Conservation (phyloP, 2,888 invertebrate species). For the Eurytoma adleriae region DNA sequence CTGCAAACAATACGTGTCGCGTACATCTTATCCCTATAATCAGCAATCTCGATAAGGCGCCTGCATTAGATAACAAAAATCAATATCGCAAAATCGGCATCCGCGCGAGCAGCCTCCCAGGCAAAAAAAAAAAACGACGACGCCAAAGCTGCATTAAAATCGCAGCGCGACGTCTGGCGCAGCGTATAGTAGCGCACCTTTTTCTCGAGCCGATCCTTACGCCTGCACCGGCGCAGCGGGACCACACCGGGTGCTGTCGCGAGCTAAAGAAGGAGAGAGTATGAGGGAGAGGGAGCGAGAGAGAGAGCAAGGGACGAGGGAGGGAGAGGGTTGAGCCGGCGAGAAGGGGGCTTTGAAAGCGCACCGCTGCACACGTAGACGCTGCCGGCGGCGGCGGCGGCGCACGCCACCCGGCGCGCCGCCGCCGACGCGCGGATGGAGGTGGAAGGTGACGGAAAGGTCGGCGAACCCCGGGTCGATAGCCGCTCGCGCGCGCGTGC, state of each 20-base stretch:
- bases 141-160: neutral
- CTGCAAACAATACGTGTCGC: too few relatives aligned
- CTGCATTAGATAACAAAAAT: too few relatives aligned
- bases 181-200: neutral
- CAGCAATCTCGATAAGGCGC: too few relatives aligned
- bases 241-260: neutral
- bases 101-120: too few relatives aligned
- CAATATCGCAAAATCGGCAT: too few relatives aligned
- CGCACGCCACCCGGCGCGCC: neutral
- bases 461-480: conserved; percentile 72
- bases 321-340: conserved; percentile 41
- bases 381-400: neutral
- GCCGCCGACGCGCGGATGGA: conserved; percentile 12
- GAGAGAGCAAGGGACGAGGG: conserved; percentile 1
- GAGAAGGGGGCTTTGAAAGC: conserved; percentile 39
- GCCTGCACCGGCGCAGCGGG: neutral
- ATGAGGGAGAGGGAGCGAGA: conserved; percentile 7
- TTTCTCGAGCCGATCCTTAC: neutral
- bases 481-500: conserved; percentile 63
- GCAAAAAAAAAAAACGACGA: neutral
- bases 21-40: too few relatives aligned
- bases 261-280: neutral
- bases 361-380: neutral
- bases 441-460: conserved; percentile 49
- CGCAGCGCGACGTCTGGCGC: neutral